These are phyloP conservation scores for Andrena bucephala DNA, from an alignment of 2,888 invertebrate species.

Conservation along the genomic window DNA sequence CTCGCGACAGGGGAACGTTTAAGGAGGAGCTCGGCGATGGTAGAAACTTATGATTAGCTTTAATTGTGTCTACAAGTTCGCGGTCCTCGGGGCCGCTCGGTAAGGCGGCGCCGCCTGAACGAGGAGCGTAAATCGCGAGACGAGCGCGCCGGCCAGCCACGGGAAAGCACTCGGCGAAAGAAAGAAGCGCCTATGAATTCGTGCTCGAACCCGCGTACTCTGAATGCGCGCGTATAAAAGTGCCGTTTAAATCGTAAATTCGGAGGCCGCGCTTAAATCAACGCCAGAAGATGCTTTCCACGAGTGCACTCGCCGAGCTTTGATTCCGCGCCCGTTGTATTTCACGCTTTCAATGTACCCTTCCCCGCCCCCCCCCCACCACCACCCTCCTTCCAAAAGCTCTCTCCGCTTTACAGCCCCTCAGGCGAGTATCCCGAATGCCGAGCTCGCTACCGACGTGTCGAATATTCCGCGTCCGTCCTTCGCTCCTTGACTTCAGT, in stretches of 20 bases:
- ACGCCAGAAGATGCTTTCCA: slow-evolving; percentile 58
- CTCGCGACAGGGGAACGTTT: background rate
- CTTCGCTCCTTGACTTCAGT: background rate
- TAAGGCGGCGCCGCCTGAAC: slow-evolving; percentile 52
- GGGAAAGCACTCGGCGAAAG: slow-evolving; percentile 52
- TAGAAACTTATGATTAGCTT: slow-evolving; percentile 26
- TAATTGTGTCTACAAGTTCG: slow-evolving; percentile 48
- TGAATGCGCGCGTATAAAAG: slow-evolving; percentile 58
- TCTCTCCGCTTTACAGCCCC: slow-evolving; percentile 3
- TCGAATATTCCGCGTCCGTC: background rate
- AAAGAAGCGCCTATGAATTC: slow-evolving; percentile 61
- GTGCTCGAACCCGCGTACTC: slow-evolving; percentile 54
- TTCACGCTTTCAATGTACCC: slow-evolving; percentile 16
- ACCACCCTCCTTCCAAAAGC: background rate
- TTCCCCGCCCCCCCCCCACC: too few species aligned
- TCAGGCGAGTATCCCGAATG: slow-evolving; percentile 3
- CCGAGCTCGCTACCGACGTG: slow-evolving; percentile 2
- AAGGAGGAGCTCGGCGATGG: background rate
- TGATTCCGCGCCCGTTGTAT: slow-evolving; percentile 37
- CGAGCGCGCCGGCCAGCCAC: slow-evolving; percentile 40
- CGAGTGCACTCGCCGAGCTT: slow-evolving; percentile 34
- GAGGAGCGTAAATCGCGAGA: background rate
- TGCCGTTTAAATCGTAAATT: slow-evolving; percentile 65
- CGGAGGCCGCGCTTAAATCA: slow-evolving; percentile 51
- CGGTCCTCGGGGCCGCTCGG: background rate